Evolutionary conservation across 2,888 invertebrate genomes (phyloP).

Genomic region (Synergus laeviventris): DNA sequence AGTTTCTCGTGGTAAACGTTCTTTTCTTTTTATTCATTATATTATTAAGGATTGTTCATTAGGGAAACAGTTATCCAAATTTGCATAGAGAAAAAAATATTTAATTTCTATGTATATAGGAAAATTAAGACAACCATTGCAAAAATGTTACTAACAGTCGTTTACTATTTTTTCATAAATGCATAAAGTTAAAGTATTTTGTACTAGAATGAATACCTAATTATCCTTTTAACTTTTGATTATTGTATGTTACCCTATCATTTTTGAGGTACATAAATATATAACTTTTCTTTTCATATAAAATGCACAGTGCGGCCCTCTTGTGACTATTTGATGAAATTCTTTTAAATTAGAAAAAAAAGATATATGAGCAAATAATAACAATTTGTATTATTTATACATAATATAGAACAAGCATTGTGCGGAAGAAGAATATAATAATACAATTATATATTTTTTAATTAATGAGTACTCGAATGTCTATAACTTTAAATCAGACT

Average conservation of each 20-base stretch:
- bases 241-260: neutral
- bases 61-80: conserved; percentile 6
- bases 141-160: neutral
- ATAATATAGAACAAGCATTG: neutral
- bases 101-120: neutral
- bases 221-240: neutral
- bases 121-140: neutral
- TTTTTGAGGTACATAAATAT: neutral
- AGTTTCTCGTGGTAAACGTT: neutral
- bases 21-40: conserved; percentile 2
- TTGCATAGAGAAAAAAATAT: neutral
- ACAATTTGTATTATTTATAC: neutral
- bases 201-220: neutral
- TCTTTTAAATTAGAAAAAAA: neutral
- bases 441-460: neutral
- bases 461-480: neutral
- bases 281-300: neutral
- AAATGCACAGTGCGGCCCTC: neutral
- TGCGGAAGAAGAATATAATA: neutral
- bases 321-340: neutral
- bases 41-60: neutral
- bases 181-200: neutral
- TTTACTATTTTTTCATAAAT: neutral
- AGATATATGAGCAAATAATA: neutral
- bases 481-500: neutral